Evolutionary conservation across 2,113 vertebrate species (phyloP).

Genomic region (Cynocephalus volans): DNA sequence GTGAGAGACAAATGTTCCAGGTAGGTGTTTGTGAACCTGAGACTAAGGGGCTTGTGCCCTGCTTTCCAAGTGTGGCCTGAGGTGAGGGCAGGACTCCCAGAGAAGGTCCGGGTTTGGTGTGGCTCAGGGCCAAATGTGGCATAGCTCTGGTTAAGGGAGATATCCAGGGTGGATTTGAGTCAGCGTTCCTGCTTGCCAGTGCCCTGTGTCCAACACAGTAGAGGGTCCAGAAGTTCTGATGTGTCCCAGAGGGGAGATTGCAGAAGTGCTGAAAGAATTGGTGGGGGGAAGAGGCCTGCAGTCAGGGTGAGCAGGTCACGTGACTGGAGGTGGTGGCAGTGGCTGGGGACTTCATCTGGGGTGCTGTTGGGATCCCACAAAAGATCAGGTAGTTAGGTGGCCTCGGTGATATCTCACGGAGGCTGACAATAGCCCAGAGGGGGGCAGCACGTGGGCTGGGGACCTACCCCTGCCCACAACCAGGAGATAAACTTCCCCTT

Average conservation of each 20-base stretch:
- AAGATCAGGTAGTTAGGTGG: neutral
- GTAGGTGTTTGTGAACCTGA: neutral
- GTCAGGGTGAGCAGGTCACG: neutral
- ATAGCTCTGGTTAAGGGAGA: too few relatives aligned
- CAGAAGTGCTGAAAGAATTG: neutral
- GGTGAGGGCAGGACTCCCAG: neutral
- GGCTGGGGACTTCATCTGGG: neutral
- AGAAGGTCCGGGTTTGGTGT: neutral
- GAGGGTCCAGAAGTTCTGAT: neutral
- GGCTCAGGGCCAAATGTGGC: too few relatives aligned
- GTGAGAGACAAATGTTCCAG: neutral
- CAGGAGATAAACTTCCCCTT: neutral
- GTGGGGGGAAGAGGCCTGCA: neutral
- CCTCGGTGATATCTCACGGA: neutral
- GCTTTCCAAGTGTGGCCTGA: neutral
- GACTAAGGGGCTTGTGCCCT: neutral
- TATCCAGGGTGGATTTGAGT: neutral
- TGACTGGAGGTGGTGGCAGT: neutral
- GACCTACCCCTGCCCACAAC: neutral
- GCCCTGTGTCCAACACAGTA: neutral
- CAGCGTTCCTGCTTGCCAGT: neutral
- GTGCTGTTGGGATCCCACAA: neutral
- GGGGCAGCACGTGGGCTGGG: rapidly evolving
- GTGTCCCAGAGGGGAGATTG: neutral
- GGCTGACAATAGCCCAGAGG: neutral